phyloP scores from a whole-genome alignment of 2,888 invertebrate genomes.

The Ypsolopha sequella region DNA sequence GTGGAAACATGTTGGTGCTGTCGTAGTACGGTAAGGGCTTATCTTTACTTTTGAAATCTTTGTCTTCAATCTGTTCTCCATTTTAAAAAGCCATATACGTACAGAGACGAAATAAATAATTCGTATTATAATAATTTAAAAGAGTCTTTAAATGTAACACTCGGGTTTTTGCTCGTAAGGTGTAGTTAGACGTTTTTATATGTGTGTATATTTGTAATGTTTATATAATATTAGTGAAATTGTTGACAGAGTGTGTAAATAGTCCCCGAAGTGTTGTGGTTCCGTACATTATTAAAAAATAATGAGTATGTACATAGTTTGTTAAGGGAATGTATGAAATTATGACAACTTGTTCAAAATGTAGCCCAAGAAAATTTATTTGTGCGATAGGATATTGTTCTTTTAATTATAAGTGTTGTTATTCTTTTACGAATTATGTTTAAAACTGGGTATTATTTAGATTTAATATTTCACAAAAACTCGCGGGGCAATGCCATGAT shows the following conservation, averaged over 20 bases:
- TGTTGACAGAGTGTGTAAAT: constrained; percentile 39
- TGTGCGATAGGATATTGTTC: not conserved
- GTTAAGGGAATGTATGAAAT: too few relatives aligned
- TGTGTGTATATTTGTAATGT: constrained; percentile 38
- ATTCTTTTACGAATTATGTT: too few relatives aligned
- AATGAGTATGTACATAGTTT: too few relatives aligned
- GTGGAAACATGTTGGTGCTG: too few relatives aligned
- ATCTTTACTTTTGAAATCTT: too few relatives aligned
- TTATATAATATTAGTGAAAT: constrained; percentile 23
- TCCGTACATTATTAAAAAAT: constrained; percentile 16
- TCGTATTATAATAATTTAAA: not conserved
- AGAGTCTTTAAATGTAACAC: not conserved
- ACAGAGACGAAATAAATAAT: not conserved
- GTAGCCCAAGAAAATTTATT: too few relatives aligned
- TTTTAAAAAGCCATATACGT: not conserved
- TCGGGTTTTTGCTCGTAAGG: constrained; percentile 18
- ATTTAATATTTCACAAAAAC: not conserved
- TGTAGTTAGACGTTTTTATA: constrained; percentile 36
- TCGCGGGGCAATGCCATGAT: too few relatives aligned
- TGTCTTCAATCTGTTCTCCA: too few relatives aligned
- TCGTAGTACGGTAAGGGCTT: too few relatives aligned
- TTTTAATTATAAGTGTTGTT: too few relatives aligned
- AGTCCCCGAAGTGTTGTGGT: constrained; percentile 57
- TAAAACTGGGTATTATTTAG: not conserved
- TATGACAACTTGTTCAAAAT: too few relatives aligned